Conservation (phyloP, 2,797 vertebrate genomes). For the Sphaeramia orbicularis region DNA sequence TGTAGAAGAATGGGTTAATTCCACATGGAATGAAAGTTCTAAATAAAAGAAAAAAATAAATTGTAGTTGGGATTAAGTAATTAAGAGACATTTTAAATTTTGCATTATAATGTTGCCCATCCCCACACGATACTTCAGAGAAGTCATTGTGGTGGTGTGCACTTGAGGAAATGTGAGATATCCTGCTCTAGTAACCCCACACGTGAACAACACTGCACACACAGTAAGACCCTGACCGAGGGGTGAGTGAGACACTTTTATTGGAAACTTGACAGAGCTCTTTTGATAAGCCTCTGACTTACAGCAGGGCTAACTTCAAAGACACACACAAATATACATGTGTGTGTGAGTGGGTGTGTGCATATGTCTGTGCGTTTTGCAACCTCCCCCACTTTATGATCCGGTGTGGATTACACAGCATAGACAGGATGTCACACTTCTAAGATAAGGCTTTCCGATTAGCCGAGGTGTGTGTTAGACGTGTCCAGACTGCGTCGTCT, state of each 20-base stretch:
- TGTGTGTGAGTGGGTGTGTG: conserved; percentile 9
- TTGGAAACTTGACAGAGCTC: conserved; percentile 21
- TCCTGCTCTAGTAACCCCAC: conserved; percentile 4
- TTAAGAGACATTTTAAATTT: too few species aligned
- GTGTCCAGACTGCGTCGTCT: conserved; percentile 35
- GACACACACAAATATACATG: conserved; percentile 6
- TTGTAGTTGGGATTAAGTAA: too few species aligned
- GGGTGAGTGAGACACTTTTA: conserved; percentile 23
- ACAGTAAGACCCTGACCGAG: conserved; percentile 15
- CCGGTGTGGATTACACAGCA: conserved; percentile 55
- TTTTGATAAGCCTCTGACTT: conserved; percentile 38
- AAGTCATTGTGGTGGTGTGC: background rate
- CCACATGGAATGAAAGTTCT: too few species aligned
- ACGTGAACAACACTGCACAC: conserved; percentile 11
- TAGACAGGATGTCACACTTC: conserved; percentile 80
- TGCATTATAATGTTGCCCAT: too few species aligned
- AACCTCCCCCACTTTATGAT: conserved; percentile 41
- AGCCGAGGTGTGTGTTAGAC: conserved; percentile 61
- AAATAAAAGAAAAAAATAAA: too few species aligned
- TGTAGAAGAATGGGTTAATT: too few species aligned
- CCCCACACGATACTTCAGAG: too few species aligned
- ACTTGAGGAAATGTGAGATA: background rate
- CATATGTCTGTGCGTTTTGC: conserved; percentile 10
- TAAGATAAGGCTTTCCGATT: conserved; percentile 72
- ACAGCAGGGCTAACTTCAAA: conserved; percentile 42